phyloP scores from a whole-genome alignment of 2,888 invertebrate genomes.

The Morpho deidamia region DNA sequence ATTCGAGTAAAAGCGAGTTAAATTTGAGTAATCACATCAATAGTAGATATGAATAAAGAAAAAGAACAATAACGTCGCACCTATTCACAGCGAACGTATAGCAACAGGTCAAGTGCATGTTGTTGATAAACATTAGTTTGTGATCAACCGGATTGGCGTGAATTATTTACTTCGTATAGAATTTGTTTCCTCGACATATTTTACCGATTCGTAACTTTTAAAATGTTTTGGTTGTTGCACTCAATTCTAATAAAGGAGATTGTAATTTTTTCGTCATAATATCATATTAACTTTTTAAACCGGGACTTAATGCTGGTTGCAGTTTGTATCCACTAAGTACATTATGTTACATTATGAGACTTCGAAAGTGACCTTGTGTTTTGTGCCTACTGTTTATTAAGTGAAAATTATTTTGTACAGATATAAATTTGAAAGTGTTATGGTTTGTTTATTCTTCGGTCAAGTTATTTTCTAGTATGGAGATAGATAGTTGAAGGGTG shows the following conservation, averaged over 20 bases:
- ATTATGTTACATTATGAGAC: too few species aligned
- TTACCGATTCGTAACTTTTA: not conserved
- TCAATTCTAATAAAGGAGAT: not conserved
- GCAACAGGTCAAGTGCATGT: conserved; percentile 28
- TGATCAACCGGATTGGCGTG: conserved; percentile 20
- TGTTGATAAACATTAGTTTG: conserved; percentile 25
- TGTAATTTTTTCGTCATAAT: not conserved
- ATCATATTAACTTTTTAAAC: too few species aligned
- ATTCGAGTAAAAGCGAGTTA: not conserved
- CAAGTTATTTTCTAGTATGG: too few species aligned
- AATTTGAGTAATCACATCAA: not conserved
- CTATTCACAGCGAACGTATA: conserved; percentile 13
- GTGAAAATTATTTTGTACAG: too few species aligned
- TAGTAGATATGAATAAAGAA: not conserved
- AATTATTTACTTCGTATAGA: conserved; percentile 11
- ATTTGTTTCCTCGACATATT: conserved; percentile 1
- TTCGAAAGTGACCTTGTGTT: too few species aligned
- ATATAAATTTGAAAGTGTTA: too few species aligned
- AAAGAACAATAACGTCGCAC: not conserved
- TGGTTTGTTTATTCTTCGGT: too few species aligned
- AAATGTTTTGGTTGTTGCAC: not conserved
- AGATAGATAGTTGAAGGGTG: too few species aligned
- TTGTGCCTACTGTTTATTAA: too few species aligned
- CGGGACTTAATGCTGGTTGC: too few species aligned
- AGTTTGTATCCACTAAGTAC: too few species aligned